Conservation (phyloP, 2,888 invertebrate genomes). For the Callimorpha dominula region DNA sequence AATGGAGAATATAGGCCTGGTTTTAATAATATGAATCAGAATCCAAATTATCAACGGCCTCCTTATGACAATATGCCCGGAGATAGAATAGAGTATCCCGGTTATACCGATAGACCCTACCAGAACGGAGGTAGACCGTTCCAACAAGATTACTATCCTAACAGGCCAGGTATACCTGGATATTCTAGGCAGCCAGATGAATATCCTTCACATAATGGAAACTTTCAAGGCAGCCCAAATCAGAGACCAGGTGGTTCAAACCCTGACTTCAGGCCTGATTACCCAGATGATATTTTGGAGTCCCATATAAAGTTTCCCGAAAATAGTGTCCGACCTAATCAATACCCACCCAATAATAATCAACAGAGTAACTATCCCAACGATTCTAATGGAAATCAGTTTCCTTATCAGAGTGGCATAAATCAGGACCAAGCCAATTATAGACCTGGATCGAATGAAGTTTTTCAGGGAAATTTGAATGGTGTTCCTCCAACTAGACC, state of each 20-base stretch:
- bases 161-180: constrained; percentile 7
- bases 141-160: constrained; percentile 18
- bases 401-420: constrained; percentile 20
- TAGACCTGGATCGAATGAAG: constrained; percentile 15
- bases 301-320: constrained; percentile 26
- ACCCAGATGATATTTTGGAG: constrained; percentile 27
- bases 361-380: constrained; percentile 9
- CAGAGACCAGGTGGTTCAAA: background rate
- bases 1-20: constrained; percentile 1
- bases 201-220: constrained; percentile 19
- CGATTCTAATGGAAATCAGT: constrained; percentile 15
- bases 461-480: constrained; percentile 24
- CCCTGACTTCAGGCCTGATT: background rate
- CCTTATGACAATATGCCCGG: constrained; percentile 21
- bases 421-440: constrained; percentile 10
- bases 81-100: constrained; percentile 27
- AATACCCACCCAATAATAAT: constrained; percentile 28
- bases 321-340: constrained; percentile 20
- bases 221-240: constrained; percentile 22
- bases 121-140: constrained; percentile 23
- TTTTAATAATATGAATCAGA: constrained; percentile 18
- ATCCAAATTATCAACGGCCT: constrained; percentile 33
- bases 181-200: background rate
- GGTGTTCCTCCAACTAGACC: constrained; percentile 22
- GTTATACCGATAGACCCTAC: constrained; percentile 18